Conservation (phyloP, 2,797 vertebrate species). For the Enteromius trimaculatus region DNA sequence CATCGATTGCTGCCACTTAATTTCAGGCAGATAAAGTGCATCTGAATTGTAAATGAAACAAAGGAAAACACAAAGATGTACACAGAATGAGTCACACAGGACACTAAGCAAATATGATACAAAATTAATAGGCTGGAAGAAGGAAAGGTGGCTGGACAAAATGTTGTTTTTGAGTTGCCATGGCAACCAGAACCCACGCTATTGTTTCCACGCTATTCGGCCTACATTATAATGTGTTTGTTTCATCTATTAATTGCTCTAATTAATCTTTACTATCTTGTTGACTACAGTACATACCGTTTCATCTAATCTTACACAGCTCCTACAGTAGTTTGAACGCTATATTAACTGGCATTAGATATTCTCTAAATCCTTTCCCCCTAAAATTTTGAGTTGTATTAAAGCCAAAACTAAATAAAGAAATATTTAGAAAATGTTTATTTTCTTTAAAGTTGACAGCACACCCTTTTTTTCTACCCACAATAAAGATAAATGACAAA, state of each 20-base stretch:
- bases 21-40: conserved; percentile 37
- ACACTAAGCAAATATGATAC: not conserved
- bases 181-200: conserved; percentile 41
- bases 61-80: conserved; percentile 3
- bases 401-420: not conserved
- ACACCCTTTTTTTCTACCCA: not conserved
- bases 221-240: conserved; percentile 26
- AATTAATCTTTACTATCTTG: conserved; percentile 14
- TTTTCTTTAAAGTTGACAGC: not conserved
- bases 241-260: not conserved
- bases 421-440: not conserved
- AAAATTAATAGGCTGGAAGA: not conserved
- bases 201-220: conserved; percentile 32
- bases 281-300: not conserved
- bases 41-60: conserved; percentile 14
- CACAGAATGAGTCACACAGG: not conserved
- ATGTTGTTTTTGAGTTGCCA: conserved; percentile 40
- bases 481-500: not conserved
- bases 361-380: not conserved
- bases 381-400: not conserved
- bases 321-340: conserved; percentile 4
- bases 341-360: not conserved
- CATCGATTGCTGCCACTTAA: conserved; percentile 30
- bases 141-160: conserved; percentile 13
- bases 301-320: not conserved